A percentile compares a stretch with the other conserved stretches of the same genome.
Evolutionary conservation across 2,888 invertebrate genomes (phyloP).

Genomic region (Drosophila pseudotalamancana): DNA sequence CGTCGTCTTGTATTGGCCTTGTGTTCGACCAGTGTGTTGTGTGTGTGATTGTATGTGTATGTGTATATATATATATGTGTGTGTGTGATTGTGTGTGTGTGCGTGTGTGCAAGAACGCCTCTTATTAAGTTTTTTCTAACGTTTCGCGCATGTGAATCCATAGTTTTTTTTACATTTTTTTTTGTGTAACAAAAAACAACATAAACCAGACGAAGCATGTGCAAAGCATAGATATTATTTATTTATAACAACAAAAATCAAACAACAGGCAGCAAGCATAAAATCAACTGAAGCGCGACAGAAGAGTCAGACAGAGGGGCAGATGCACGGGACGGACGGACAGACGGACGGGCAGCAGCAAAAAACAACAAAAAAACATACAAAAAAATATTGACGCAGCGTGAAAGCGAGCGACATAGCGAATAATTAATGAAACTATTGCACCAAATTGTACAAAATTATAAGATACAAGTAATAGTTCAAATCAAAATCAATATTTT

Average conservation of each 20-base stretch:
- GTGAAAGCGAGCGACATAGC: conserved; percentile 50
- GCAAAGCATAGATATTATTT: conserved; percentile 20
- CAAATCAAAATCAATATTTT: conserved; percentile 44
- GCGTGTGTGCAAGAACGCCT: conserved; percentile 14
- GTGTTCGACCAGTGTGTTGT: conserved; percentile 12
- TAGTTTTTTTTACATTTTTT: not conserved
- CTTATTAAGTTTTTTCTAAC: conserved; percentile 16
- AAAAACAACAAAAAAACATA: not conserved
- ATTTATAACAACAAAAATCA: not conserved
- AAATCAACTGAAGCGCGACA: conserved; percentile 63
- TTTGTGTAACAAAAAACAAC: conserved; percentile 12
- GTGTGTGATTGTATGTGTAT: too few relatives aligned
- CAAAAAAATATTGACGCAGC: conserved; percentile 33
- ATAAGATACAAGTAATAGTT: conserved; percentile 16
- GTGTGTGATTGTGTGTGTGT: not conserved
- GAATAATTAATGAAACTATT: conserved; percentile 34
- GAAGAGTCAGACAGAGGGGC: conserved; percentile 20
- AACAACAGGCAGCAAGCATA: conserved; percentile 16
- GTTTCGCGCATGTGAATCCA: conserved; percentile 30
- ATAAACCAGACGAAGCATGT: conserved; percentile 12
- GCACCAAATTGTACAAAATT: conserved; percentile 17
- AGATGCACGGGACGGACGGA: conserved; percentile 32
- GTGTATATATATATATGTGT: not conserved
- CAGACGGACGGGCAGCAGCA: conserved; percentile 3
- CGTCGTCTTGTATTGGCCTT: conserved; percentile 29